Evolutionary conservation across 2,888 invertebrate genomes (phyloP).

Genomic region (Periphyllus acericola): DNA sequence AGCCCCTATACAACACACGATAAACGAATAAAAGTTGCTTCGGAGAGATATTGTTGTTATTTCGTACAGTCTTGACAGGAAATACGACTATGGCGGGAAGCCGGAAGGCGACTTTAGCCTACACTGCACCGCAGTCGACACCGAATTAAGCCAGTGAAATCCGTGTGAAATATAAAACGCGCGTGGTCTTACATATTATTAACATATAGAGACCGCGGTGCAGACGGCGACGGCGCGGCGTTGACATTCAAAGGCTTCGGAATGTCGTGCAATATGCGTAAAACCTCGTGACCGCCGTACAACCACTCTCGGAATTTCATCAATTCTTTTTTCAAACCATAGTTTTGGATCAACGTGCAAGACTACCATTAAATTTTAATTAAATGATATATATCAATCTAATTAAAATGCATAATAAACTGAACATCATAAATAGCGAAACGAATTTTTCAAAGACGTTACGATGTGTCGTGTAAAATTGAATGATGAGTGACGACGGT

Average conservation of each 20-base stretch:
- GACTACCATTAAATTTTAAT: no score
- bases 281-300: not conserved
- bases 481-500: no score
- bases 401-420: no score
- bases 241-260: constrained; percentile 1
- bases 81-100: not conserved
- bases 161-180: constrained; percentile 24
- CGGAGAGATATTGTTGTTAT: not conserved
- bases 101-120: not conserved
- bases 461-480: no score
- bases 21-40: not conserved
- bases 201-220: not conserved
- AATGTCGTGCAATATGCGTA: not conserved
- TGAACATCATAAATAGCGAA: no score
- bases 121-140: not conserved
- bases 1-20: not conserved
- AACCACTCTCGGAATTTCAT: not conserved
- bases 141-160: constrained; percentile 20
- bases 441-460: no score
- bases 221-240: not conserved
- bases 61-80: not conserved
- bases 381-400: no score
- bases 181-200: not conserved
- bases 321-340: no score
- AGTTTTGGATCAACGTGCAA: no score